These are phyloP conservation scores for Anthophora plumipes DNA, from an alignment of 2,888 invertebrate species.

Conservation along the genomic window DNA sequence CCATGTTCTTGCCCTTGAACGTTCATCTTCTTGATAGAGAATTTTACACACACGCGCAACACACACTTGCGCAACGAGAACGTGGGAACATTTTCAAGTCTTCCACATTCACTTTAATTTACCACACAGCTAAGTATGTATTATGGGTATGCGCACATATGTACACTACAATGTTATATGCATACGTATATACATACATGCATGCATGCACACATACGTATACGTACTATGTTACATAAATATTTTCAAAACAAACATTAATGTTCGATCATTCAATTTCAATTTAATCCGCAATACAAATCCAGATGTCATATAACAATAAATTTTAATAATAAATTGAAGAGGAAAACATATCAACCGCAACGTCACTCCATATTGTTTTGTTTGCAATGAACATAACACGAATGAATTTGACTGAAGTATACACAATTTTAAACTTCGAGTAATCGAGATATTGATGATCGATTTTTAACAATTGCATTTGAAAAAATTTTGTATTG, in stretches of 20 bases:
- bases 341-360: slow-evolving; percentile 9
- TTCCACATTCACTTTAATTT: slow-evolving; percentile 70
- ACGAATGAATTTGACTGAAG: slow-evolving; percentile 29
- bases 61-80: slow-evolving; percentile 73
- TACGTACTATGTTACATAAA: no score
- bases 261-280: background rate
- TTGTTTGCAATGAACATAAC: slow-evolving; percentile 39
- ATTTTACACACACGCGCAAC: slow-evolving; percentile 76
- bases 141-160: background rate
- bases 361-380: slow-evolving; percentile 17
- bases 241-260: background rate
- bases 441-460: slow-evolving; percentile 53
- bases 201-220: background rate
- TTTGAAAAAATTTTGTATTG: slow-evolving; percentile 27
- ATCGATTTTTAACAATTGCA: slow-evolving; percentile 10
- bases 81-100: slow-evolving; percentile 83
- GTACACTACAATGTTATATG: slow-evolving; percentile 4
- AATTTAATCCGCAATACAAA: background rate
- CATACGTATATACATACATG: slow-evolving; percentile 4
- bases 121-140: background rate
- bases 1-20: slow-evolving; percentile 87
- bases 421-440: slow-evolving; percentile 11
- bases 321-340: background rate
- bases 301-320: background rate
- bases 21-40: slow-evolving; percentile 78